A percentile compares a stretch with the other conserved stretches of the same genome.
phyloP scores from a whole-genome alignment of 2,888 invertebrate genomes.

The Epistrophe grossulariae region DNA sequence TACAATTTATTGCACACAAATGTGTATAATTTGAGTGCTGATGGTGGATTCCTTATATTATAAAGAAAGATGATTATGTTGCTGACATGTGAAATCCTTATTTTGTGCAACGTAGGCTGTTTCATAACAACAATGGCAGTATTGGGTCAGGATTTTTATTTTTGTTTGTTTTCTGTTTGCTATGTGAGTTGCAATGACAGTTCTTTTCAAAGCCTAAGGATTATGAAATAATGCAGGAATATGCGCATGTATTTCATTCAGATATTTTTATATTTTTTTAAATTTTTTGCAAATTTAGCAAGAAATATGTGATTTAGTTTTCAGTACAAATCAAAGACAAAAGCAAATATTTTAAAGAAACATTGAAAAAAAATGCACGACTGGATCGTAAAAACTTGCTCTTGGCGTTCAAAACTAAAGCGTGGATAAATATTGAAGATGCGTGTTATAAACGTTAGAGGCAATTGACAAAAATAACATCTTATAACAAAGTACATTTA shows the following conservation, averaged over 20 bases:
- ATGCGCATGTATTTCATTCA: not conserved
- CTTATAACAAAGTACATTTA: no score
- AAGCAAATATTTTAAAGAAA: no score
- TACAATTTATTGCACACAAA: conserved; percentile 49
- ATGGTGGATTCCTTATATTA: conserved; percentile 18
- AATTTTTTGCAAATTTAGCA: not conserved
- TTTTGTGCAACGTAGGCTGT: conserved; percentile 36
- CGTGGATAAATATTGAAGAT: no score
- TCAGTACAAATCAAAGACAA: not conserved
- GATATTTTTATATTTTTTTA: not conserved
- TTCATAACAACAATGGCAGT: conserved; percentile 54
- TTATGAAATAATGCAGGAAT: conserved; percentile 21
- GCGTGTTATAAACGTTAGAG: no score
- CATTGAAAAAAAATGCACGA: no score
- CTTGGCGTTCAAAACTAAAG: no score
- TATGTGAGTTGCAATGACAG: conserved; percentile 50
- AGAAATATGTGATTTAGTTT: not conserved
- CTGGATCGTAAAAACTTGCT: no score
- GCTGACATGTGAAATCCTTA: conserved; percentile 58
- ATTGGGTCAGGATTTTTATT: conserved; percentile 53
- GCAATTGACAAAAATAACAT: no score
- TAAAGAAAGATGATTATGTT: conserved; percentile 36
- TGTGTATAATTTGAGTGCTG: conserved; percentile 27
- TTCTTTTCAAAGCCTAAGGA: conserved; percentile 36
- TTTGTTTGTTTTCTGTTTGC: conserved; percentile 15